Conservation (phyloP, 2,113 vertebrate genomes). For the Colius striatus region DNA sequence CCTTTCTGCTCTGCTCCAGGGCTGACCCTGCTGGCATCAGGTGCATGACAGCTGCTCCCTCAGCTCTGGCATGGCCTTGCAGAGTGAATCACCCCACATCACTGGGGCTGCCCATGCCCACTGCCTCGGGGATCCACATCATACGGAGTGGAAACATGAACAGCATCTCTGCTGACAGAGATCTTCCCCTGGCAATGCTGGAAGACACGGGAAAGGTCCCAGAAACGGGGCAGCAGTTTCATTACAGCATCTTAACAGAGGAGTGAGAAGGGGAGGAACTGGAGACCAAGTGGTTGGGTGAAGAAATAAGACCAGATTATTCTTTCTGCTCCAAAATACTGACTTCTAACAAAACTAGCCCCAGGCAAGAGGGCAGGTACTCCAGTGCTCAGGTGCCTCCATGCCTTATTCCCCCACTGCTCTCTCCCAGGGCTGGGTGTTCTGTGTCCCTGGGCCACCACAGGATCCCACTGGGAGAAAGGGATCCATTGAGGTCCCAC, state of each 20-base stretch:
- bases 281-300: accelerated
- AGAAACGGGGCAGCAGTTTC: not conserved
- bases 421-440: not conserved
- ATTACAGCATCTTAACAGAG: not conserved
- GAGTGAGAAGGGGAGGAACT: not conserved
- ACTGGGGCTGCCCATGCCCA: not conserved
- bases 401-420: not conserved
- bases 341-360: accelerated
- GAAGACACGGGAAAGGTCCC: not conserved
- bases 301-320: not conserved
- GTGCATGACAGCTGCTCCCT: not conserved
- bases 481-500: not conserved
- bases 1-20: not conserved
- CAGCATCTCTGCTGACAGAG: not conserved
- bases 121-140: no score
- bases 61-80: not conserved
- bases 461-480: accelerated
- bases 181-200: not conserved
- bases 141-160: accelerated
- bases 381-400: not conserved
- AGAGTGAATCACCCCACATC: accelerated
- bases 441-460: not conserved
- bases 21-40: not conserved
- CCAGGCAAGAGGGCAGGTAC: not conserved
- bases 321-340: not conserved